Evolutionary conservation across 2,113 vertebrate species (phyloP).

Genomic region (Octodon degus): DNA sequence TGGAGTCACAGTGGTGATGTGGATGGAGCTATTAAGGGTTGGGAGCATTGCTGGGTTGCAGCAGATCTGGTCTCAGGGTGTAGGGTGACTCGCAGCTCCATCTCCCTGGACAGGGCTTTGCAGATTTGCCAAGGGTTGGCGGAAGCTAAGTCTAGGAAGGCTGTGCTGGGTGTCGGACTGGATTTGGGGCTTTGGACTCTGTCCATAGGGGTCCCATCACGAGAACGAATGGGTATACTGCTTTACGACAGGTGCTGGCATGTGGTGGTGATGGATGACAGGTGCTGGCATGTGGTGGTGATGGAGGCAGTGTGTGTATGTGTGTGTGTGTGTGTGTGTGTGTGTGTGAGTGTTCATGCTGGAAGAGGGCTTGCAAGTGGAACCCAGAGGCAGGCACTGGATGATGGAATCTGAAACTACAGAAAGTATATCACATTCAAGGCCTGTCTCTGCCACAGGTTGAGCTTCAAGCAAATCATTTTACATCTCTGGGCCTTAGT

Average conservation of each 20-base stretch:
- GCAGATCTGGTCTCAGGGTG: neutral
- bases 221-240: conserved; percentile 67
- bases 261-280: neutral
- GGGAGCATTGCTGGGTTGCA: neutral
- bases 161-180: conserved; percentile 33
- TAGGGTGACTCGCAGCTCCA: neutral
- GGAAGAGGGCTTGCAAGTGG: neutral
- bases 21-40: neutral
- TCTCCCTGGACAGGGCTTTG: neutral
- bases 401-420: neutral
- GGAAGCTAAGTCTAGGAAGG: conserved; percentile 16
- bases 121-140: neutral
- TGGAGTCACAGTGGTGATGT: neutral
- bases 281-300: neutral
- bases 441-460: neutral
- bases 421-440: neutral
- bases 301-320: too few species aligned
- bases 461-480: conserved; percentile 38
- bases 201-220: neutral
- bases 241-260: conserved; percentile 66
- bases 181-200: conserved; percentile 51
- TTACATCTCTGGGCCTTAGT: conserved; percentile 65
- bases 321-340: neutral
- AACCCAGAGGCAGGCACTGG: neutral
- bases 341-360: neutral